Evolutionary conservation across 2,797 vertebrate genomes (phyloP), one percentile per base, ranked within the genome.

Genomic region (Coregonus suidteri): DNA sequence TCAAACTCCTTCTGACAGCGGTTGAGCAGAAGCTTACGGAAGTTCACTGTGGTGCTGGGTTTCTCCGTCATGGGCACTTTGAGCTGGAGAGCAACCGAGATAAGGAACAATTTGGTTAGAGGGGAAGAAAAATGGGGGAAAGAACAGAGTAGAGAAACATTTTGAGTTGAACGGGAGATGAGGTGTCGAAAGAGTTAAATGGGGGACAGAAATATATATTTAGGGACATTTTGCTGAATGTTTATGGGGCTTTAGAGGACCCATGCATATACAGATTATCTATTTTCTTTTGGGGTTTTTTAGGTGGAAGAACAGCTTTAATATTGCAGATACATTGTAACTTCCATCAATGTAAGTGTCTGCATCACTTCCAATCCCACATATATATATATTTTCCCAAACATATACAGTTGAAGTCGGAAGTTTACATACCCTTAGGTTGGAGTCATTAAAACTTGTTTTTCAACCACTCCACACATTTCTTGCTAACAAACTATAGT

Each of bases 1-100:
- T 99, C 98, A 86, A 99, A 99, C 82, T 99, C 98, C 86, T 99
- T 99, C 94, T 99, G 98, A 90, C 98, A 99, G 77, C 98, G 98
- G 84, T 98, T 99, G 80, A 99, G 92, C 74, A 99, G 93, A 90
- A 99, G 85, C 87, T 98, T 99, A 81, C 97, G 97, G 91, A 99
- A 99, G 87, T 99, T 99, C 59, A 99, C 98, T 0, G 95, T 96
- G 91, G 93, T 96, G 79, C 93, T 96, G 41, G 98, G 98, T 86
- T 99, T 99, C 89, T 99, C 98, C 0, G 97, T 94, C 94, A 97
- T 98, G 81, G 96, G 96, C 77, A 99, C 98, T 81, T 97, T 99
- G 78, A 99, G 94, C 98, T 99, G 91, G 0, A 85, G 79, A 31
- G 11, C 0, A n/a, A 13, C 16, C 3, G 25, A 30, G 54, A 67